Base-by-base conservation (phyloP, 2,797 vertebrate species). In the Galaxias olidus region DNA sequence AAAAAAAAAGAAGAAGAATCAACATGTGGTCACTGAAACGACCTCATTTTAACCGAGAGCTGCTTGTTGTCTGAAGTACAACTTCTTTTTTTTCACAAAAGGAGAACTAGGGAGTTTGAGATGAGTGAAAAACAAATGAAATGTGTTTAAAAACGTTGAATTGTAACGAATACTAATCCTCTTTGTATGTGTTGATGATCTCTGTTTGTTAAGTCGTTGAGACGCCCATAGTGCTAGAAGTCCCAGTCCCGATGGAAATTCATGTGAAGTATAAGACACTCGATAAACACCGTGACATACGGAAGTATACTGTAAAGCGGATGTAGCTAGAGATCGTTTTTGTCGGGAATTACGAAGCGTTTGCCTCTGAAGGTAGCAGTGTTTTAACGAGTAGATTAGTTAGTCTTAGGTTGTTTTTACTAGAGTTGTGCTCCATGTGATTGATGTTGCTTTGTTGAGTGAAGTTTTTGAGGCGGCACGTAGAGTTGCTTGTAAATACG, bases 401-500 rank as follows among this genome's bases (percentile, higher is more conserved):
- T 66, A 71, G 72, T 60, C 19, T 62, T 74, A 79, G 77, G 52
- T 65, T 59, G 5, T 66, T 57, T n/a, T 68, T 19, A 71, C 45
- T 70, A 69, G 65, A 73, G 59, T 71, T 50, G 30, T 30, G 30
- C 30, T 19, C 56, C 41, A 63, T 9, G 30, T 30, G 30, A 30
- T 59, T 41, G 50, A 17, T 15, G 58, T 66, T 46, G 57, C 62
- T 64, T 61, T 69, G 63, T 61, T 53, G 41, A 44, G 47, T 44
- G 19, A 19, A 64, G 13, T 30, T 30, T 42, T 44, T 17, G 75
- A 75, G 18, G 47, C 66, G 54, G 65, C 73, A 54, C 59, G 56
- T 68, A 75, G 61, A 81, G 63, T 77, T 76, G 83, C 70, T 87
- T 86, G 80, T 89, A 82, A 56, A 80, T 80, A 78, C 77, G 57